Evolutionary conservation across 2,888 invertebrate species (phyloP), one percentile per base, ranked within the genome.

Genomic region (Melieria crassipennis): DNA sequence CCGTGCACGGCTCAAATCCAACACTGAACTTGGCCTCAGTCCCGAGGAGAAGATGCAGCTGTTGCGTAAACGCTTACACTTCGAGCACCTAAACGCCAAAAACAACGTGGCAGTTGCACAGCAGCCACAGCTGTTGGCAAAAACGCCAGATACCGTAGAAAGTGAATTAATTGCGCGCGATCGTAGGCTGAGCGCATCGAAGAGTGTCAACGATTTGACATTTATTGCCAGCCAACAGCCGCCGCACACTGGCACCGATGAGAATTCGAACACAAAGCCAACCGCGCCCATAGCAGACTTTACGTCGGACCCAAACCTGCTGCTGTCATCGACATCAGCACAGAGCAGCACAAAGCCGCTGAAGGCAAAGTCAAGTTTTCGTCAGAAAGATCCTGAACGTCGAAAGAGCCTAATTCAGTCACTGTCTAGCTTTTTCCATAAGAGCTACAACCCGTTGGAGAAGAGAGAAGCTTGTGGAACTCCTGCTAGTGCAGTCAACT

Each of bases 361-460:
- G 5, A 82, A 80, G 73, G 65, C 74, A 3, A 83, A 82, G 71
- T 71, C 81, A 3, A 78, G 71, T 63, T 80, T 83, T 7, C 78
- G 85, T 1, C 79, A 80, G 65, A 92, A 91, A 80, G 92, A 92
- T 82, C 89, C 91, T 0, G 93, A 93, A 80, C 89, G 94, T 75
- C 89, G 94, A 74, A 94, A 92, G 81, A 94, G 94, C 86, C 91
- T 95, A 67, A 94, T 95, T 81, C 94, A 93, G 87, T 91, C 94
- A 66, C 91, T 96, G 75, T 92, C 94, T 16, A 94, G 92, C 84
- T 93, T 95, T 85, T 93, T 96, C 83, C 90, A 91, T 79, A 92
- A 93, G 84, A 91, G 92, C 79, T 77, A 71, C 48, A 74, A 77
- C 10, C 58, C 79, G 42, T 69, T 72, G 62, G 88, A 88, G 62